These are phyloP conservation scores for Orycteropus afer DNA, from an alignment of 2,113 vertebrate species.

Conservation along the genomic window DNA sequence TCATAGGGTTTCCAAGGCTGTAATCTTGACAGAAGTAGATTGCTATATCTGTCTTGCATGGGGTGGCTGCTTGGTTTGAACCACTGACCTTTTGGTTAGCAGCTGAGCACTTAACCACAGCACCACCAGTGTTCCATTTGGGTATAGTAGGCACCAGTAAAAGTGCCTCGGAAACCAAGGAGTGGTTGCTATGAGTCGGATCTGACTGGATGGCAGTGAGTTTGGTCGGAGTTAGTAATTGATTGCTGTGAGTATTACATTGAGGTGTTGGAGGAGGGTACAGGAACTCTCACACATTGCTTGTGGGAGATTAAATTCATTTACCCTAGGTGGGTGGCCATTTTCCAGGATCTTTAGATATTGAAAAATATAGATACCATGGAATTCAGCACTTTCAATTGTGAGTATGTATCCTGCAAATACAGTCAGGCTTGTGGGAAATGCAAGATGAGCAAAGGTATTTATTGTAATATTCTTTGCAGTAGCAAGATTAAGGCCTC, in stretches of 20 bases:
- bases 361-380: background rate
- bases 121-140: background rate
- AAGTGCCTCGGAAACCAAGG: too few species aligned
- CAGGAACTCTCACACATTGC: background rate
- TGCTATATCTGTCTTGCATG: too few species aligned
- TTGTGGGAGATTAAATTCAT: background rate
- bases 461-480: background rate
- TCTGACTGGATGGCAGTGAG: too few species aligned
- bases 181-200: too few species aligned
- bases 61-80: too few species aligned
- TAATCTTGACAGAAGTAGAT: too few species aligned
- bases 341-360: background rate
- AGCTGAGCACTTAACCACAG: background rate
- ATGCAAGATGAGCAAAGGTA: accelerated
- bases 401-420: background rate
- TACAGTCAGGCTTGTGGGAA: background rate
- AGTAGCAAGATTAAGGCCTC: background rate
- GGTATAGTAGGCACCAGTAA: background rate
- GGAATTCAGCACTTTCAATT: background rate
- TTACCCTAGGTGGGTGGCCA: background rate
- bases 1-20: too few species aligned
- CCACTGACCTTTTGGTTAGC: background rate
- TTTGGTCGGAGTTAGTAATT: too few species aligned
- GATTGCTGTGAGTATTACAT: background rate
- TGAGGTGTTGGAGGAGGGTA: background rate